phyloP scores from a whole-genome alignment of 2,113 vertebrate species.

The Climacteris rufus region DNA sequence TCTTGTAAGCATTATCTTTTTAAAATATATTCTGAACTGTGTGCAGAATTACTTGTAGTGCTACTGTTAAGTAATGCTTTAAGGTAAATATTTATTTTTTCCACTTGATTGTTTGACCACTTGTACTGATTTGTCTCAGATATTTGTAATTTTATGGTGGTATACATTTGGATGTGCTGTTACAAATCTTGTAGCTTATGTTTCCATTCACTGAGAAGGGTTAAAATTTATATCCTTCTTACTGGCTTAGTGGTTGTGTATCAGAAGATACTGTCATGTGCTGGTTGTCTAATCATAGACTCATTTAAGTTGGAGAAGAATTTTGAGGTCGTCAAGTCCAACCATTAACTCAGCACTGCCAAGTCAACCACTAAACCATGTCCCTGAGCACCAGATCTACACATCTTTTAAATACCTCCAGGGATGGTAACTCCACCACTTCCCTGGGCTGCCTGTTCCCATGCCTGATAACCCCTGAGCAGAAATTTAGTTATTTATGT shows the following conservation, averaged over 20 bases:
- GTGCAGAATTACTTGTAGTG: background rate
- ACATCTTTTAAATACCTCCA: background rate
- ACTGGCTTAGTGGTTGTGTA: background rate
- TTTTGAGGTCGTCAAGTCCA: background rate
- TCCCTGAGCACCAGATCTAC: background rate
- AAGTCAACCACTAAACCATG: background rate
- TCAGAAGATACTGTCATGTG: fast-evolving
- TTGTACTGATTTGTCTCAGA: background rate
- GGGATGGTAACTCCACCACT: background rate
- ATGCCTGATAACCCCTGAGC: background rate
- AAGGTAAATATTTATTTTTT: background rate
- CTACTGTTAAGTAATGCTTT: background rate
- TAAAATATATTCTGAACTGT: background rate
- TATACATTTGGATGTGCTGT: background rate
- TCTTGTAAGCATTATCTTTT: background rate
- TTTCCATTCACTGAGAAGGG: background rate
- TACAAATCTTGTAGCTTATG: background rate
- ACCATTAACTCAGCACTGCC: background rate
- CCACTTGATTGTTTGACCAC: background rate
- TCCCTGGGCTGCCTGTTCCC: background rate
- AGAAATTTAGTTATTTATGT: background rate
- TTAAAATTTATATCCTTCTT: background rate
- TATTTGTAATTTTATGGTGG: background rate
- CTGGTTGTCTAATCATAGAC: background rate
- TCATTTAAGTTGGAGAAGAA: background rate